A percentile compares a stretch with the other conserved stretches of the same genome.
Evolutionary conservation across 2,113 vertebrate species (phyloP).

Genomic region (Pipra filicauda): DNA sequence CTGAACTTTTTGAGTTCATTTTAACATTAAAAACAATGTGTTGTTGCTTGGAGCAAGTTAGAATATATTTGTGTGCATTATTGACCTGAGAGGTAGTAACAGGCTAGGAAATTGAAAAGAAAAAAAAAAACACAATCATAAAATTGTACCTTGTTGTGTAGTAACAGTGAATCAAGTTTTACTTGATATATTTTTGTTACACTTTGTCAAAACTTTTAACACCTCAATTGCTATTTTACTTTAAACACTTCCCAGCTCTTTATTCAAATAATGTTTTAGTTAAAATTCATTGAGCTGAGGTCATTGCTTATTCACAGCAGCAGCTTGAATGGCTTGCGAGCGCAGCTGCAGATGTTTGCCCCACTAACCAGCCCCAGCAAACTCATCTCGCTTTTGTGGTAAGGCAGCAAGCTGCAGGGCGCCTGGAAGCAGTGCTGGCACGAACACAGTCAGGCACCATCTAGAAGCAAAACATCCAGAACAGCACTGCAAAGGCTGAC

Average conservation of each 20-base stretch:
- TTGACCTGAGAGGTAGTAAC: not conserved
- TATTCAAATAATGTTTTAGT: conserved; percentile 13
- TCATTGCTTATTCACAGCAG: not conserved
- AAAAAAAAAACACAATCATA: not conserved
- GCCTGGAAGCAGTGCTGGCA: not conserved
- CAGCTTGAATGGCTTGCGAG: not conserved
- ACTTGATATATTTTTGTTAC: not conserved
- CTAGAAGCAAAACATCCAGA: conserved; percentile 34
- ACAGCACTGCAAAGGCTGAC: not conserved
- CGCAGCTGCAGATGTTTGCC: not conserved
- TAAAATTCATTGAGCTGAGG: not conserved
- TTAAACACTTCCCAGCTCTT: not conserved
- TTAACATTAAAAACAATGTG: not conserved
- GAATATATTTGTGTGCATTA: not conserved
- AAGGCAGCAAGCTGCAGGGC: not conserved
- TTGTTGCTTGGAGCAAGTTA: not conserved
- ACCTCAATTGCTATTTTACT: not conserved
- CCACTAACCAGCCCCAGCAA: not conserved
- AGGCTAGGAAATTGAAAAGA: not conserved
- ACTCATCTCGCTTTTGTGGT: not conserved
- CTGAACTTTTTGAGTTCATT: not conserved
- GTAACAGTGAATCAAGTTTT: not conserved
- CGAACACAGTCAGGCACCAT: not conserved
- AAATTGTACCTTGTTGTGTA: not conserved
- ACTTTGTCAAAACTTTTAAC: conserved; percentile 5